Evolutionary conservation across 2,113 vertebrate genomes (phyloP).

Genomic region (Bujurquina vittata): DNA sequence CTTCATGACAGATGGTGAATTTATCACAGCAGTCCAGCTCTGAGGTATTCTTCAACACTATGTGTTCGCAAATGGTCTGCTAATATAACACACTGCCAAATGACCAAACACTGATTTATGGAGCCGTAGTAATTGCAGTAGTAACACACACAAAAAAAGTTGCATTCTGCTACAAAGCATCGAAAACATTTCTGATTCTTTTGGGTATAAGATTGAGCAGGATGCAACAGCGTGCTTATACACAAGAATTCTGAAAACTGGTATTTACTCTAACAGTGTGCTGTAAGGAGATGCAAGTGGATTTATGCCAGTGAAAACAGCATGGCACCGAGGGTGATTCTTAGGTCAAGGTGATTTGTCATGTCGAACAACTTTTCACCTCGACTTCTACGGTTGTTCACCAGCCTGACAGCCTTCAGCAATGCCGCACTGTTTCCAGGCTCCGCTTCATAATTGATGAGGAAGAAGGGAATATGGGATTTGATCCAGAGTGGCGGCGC

Average conservation of each 20-base stretch:
- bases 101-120: not conserved
- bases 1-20: not conserved
- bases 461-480: constrained; percentile 57
- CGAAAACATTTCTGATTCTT: not conserved
- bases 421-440: constrained; percentile 62
- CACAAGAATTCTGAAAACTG: not conserved
- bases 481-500: constrained; percentile 55
- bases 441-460: constrained; percentile 74
- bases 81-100: constrained; percentile 12
- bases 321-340: constrained; percentile 9
- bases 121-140: not conserved
- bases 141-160: not conserved
- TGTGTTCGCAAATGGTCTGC: not conserved
- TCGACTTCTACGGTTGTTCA: constrained; percentile 25
- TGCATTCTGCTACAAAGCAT: not conserved
- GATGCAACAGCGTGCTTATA: not conserved
- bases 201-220: not conserved
- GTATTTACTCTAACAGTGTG: not conserved
- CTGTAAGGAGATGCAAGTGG: constrained; percentile 5
- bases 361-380: constrained; percentile 60
- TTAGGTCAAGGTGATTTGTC: constrained; percentile 72
- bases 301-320: constrained; percentile 22
- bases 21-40: not conserved
- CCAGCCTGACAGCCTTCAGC: constrained; percentile 59
- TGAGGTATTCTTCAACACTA: not conserved